Evolutionary conservation across 1,140 invertebrate species (phyloP).

Genomic region (Bombyx mori): DNA sequence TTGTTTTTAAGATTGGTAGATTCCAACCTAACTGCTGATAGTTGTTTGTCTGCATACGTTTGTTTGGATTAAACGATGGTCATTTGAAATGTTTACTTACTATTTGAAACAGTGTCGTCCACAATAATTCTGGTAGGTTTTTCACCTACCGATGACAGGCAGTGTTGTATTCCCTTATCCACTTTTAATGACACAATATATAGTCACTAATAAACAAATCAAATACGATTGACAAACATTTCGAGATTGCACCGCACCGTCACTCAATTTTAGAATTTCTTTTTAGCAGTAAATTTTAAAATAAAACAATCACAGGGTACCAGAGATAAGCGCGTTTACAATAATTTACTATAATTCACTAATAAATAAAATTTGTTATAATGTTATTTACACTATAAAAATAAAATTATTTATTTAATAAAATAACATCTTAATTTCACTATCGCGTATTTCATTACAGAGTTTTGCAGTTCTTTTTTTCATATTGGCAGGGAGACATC

Average conservation of each 20-base stretch:
- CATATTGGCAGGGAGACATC: constrained; percentile 67
- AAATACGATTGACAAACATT: constrained; percentile 41
- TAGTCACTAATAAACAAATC: constrained; percentile 47
- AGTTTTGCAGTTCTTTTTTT: constrained; percentile 63
- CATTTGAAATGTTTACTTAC: constrained; percentile 32
- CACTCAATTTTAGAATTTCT: constrained; percentile 48
- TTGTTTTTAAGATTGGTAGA: constrained; percentile 3
- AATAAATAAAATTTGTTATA: constrained; percentile 67
- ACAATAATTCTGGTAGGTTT: constrained; percentile 51
- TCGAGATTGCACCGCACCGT: constrained; percentile 42
- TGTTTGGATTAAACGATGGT: neutral
- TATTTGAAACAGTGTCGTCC: constrained; percentile 65
- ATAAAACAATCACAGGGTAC: constrained; percentile 67
- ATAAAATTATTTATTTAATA: constrained; percentile 67
- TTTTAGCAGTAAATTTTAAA: constrained; percentile 56
- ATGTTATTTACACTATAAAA: constrained; percentile 67
- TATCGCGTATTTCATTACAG: constrained; percentile 65
- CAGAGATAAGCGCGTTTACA: constrained; percentile 61
- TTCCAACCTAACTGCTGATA: neutral
- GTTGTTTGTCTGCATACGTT: constrained; percentile 2
- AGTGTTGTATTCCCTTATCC: constrained; percentile 38
- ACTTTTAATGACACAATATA: constrained; percentile 44
- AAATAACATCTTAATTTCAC: constrained; percentile 66
- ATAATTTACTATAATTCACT: constrained; percentile 69
- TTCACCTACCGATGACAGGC: constrained; percentile 47